phyloP scores from a whole-genome alignment of 2,797 vertebrate species.

The Vireo griseus region DNA sequence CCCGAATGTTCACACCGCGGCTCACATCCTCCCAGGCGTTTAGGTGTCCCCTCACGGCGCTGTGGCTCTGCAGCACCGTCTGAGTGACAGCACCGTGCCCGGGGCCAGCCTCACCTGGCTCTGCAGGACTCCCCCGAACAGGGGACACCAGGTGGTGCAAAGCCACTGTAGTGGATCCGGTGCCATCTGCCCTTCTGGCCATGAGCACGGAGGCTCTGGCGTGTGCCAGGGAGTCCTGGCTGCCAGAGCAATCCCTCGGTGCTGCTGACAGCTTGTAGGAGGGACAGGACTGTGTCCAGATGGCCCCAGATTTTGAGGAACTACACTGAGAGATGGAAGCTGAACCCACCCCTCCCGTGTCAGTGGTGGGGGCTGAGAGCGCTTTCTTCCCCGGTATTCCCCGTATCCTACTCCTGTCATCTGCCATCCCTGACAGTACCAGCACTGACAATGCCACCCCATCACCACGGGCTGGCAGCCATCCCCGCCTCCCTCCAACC shows the following conservation, averaged over 20 bases:
- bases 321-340: constrained; percentile 17
- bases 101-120: constrained; percentile 20
- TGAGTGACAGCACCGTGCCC: not conserved
- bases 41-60: accelerated
- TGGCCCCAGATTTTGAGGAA: constrained; percentile 58
- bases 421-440: not conserved
- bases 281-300: constrained; percentile 58
- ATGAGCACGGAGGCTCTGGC: not conserved
- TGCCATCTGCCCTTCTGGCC: constrained; percentile 64
- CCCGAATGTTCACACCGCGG: accelerated
- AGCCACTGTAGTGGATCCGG: constrained; percentile 22
- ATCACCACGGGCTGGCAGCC: not conserved
- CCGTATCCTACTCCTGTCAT: not conserved
- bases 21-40: not conserved
- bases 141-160: constrained; percentile 46
- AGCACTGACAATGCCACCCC: not conserved
- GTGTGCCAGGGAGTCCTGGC: constrained; percentile 30
- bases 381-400: not conserved
- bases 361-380: not conserved
- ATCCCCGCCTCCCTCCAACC: not conserved
- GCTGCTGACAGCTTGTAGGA: constrained; percentile 32
- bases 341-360: not conserved
- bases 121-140: not conserved
- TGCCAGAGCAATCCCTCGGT: constrained; percentile 44
- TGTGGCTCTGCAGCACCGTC: not conserved